Percentiles rank a stretch among this genome's conserved stretches.
These are phyloP conservation scores for Heliopora coerulea DNA, from an alignment of 92 coral and sea anemone genomes.

Conservation along the genomic window DNA sequence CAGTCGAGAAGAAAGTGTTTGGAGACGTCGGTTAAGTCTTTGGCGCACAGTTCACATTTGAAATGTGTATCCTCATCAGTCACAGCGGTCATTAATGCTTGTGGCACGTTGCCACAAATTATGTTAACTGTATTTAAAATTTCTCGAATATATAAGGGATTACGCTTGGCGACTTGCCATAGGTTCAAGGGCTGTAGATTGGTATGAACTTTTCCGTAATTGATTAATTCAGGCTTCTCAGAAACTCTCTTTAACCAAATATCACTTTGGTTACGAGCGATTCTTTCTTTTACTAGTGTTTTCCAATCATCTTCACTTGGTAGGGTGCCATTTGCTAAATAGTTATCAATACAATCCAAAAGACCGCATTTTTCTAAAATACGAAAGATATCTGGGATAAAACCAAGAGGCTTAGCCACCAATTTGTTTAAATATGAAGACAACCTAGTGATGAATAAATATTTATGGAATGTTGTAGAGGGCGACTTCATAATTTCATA, in stretches of 20 bases:
- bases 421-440: background rate
- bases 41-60: background rate
- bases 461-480: background rate
- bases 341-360: background rate
- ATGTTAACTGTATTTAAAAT: background rate
- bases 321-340: background rate
- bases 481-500: background rate
- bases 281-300: background rate
- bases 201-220: background rate
- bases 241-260: background rate
- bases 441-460: background rate
- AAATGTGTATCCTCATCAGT: background rate
- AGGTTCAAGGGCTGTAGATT: background rate
- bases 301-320: background rate
- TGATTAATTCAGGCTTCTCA: background rate
- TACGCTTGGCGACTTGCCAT: slow-evolving; percentile 1
- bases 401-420: too few relatives aligned
- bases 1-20: background rate
- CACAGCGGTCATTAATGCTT: background rate
- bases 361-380: background rate
- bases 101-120: background rate
- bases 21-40: background rate
- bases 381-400: slow-evolving; percentile 1
- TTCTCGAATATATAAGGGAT: background rate
- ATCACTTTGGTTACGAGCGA: background rate